Base-by-base conservation (phyloP, 2,888 invertebrate genomes). In the Lithosia quadra region DNA sequence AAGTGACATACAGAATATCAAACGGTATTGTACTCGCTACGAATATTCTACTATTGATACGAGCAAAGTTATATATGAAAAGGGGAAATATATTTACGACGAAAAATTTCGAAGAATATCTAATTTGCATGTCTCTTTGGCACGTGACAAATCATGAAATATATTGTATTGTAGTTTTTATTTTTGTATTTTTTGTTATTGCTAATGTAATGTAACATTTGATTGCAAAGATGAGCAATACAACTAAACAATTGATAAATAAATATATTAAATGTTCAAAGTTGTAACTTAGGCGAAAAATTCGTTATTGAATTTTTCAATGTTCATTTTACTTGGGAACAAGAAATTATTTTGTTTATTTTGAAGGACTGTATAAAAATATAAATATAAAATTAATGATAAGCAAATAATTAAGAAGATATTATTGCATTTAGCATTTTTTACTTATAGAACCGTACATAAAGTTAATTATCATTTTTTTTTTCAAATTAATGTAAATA, bases 1-100 rank as follows among this genome's bases (percentile, higher is more conserved):
- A 69, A 77, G 81, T 83, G 78, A 88, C 88, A 85, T 82, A 85
- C 84, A 78, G 92, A 92, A 92, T 92, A 91, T 89, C 85, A 91
- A 92, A 89, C 85, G 85, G 83, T 82, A 82, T 84, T 78, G 78
- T 78, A 76, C 74, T 81, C 73, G 65, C 43, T 57, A 60, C 65
- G 84, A 84, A 85, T 83, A 83, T 85, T 79, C 77, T 75, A 74
- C 69, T 79, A 82, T 80, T 80, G 81, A 79, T 82, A 81, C 79
- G 80, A 80, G 74, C 74, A 67, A 73, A 74, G 68, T 63, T 77
- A 77, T 70, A 74, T 73, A 65, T 75, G 75, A 77, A 75, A 74
- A 68, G 36, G 65, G 43, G 64, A 74, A 72, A 72, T 76, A 69
- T 73, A 77, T 79, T 77, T 71, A 63, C 34, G 60, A 68, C 66